Evolutionary conservation across 2,888 invertebrate species (phyloP).

Genomic region (Neria commutata): DNA sequence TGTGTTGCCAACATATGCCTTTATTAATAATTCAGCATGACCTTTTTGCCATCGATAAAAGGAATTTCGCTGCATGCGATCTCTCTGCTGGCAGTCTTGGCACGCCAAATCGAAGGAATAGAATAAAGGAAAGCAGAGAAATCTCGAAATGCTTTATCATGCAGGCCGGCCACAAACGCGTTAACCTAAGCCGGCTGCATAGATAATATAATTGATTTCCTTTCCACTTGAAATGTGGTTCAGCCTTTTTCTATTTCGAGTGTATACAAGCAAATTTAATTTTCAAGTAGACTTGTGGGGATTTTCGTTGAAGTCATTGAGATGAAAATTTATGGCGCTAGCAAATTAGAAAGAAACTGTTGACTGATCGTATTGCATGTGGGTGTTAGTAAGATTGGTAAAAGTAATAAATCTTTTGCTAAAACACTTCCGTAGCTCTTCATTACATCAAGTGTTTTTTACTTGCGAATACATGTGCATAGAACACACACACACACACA

Average conservation of each 20-base stretch:
- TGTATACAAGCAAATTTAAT: too few species aligned
- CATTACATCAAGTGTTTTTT: too few species aligned
- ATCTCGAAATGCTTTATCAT: constrained; percentile 12
- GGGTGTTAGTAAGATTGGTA: too few species aligned
- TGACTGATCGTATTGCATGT: too few species aligned
- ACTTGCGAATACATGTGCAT: too few species aligned
- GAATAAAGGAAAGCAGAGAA: background rate
- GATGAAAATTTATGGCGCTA: too few species aligned
- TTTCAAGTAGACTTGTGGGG: too few species aligned
- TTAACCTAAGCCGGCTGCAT: constrained; percentile 11
- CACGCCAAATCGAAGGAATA: constrained; percentile 3
- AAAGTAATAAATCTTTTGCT: too few species aligned
- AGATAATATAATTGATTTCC: constrained; percentile 15
- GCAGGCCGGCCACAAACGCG: constrained; percentile 7
- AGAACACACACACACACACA: constrained; percentile 15
- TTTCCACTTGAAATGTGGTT: background rate
- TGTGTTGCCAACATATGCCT: constrained; percentile 14
- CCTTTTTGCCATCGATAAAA: constrained; percentile 12
- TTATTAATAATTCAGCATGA: constrained; percentile 26
- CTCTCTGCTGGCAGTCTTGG: constrained; percentile 12
- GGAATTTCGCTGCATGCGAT: background rate
- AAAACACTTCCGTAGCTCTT: too few species aligned
- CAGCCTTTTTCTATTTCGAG: background rate
- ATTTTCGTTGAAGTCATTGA: too few species aligned
- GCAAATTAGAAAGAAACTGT: too few species aligned